A percentile compares a stretch with the other conserved stretches of the same genome.
These are phyloP conservation scores for Brachyhypopomus gauderio DNA, from an alignment of 2,113 vertebrate species.

Conservation along the genomic window DNA sequence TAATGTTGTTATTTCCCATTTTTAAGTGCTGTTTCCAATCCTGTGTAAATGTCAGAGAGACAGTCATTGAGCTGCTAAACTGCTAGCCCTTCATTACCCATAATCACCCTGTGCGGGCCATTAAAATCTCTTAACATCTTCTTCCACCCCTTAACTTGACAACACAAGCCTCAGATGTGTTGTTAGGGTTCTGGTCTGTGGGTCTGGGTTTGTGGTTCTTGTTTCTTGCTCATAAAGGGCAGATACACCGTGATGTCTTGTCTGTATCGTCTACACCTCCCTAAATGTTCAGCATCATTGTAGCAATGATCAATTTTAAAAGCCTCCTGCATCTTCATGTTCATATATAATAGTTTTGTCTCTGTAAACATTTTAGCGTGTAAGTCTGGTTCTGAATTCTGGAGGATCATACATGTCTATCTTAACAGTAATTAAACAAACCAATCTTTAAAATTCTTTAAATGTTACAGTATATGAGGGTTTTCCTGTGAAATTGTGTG, in stretches of 20 bases:
- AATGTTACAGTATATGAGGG: too few species aligned
- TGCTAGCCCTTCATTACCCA: constrained; percentile 41
- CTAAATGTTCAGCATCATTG: neutral
- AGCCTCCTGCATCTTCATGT: neutral
- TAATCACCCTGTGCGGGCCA: constrained; percentile 40
- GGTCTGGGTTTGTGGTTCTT: constrained; percentile 26
- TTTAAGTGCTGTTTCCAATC: constrained; percentile 9
- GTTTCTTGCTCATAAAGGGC: neutral
- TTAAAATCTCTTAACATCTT: constrained; percentile 43
- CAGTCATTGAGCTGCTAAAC: neutral
- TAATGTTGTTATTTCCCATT: too few species aligned
- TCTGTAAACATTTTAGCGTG: too few species aligned
- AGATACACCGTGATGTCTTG: neutral
- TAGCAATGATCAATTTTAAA: neutral
- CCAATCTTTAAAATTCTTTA: too few species aligned
- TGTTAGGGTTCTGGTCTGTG: constrained; percentile 21
- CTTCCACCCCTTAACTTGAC: neutral
- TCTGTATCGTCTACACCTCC: constrained; percentile 3
- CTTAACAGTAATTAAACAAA: too few species aligned
- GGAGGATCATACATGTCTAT: too few species aligned
- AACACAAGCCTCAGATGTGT: constrained; percentile 20
- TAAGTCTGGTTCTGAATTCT: too few species aligned
- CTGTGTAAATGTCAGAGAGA: constrained; percentile 21
- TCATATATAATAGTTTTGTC: too few species aligned
- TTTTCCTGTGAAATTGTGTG: too few species aligned